Evolutionary conservation across 2,888 invertebrate species (phyloP).

Genomic region (Ryuthela nishihirai): DNA sequence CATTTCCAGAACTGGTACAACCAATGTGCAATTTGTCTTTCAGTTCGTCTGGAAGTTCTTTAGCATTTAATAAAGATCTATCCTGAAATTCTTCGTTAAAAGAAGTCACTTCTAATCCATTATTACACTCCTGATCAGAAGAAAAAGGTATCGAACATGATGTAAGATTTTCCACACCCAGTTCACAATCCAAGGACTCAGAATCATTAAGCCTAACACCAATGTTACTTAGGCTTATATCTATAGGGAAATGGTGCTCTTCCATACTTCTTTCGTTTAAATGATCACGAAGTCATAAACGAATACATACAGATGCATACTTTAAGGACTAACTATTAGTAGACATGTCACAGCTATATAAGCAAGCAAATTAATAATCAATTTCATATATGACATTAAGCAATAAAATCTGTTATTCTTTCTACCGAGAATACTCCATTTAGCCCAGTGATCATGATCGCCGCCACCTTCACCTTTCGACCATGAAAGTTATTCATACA

Average conservation of each 20-base stretch:
- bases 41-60: slow-evolving; percentile 11
- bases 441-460: no score
- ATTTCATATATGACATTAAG: no score
- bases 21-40: slow-evolving; percentile 18
- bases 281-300: background rate
- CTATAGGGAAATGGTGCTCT: slow-evolving; percentile 22
- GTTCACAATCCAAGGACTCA: slow-evolving; percentile 7
- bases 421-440: no score
- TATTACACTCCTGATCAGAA: slow-evolving; percentile 7
- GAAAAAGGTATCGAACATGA: slow-evolving; percentile 13
- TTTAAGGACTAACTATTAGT: no score
- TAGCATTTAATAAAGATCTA: slow-evolving; percentile 1
- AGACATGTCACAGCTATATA: no score
- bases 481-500: no score
- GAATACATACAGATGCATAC: no score
- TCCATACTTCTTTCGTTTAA: slow-evolving; percentile 10
- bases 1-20: slow-evolving; percentile 1
- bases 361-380: no score
- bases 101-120: slow-evolving; percentile 14
- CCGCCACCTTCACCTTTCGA: no score
- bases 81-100: slow-evolving; percentile 20
- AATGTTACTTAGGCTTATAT: slow-evolving; percentile 30
- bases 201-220: slow-evolving; percentile 36
- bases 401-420: no score
- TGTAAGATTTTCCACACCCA: slow-evolving; percentile 19